A percentile compares a stretch with the other conserved stretches of the same genome.
These are phyloP conservation scores for Eulithis prunata DNA, from an alignment of 2,888 invertebrate species.

Conservation along the genomic window DNA sequence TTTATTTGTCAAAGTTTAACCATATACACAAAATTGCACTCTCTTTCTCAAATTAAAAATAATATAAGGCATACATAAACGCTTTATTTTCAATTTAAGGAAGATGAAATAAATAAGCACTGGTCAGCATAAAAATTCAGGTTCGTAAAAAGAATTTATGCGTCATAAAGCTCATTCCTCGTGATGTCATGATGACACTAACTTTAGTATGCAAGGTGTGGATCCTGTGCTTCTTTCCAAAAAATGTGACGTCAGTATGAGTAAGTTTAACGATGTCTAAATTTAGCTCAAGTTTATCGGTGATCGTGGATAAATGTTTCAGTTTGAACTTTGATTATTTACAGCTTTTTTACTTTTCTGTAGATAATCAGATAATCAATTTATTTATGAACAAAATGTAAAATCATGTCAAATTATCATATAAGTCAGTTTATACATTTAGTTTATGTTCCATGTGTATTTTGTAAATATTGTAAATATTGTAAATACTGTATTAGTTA, in stretches of 20 bases:
- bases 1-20: too few relatives aligned
- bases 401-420: too few relatives aligned
- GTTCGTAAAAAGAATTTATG: slow-evolving; percentile 34
- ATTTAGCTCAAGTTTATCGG: slow-evolving; percentile 19
- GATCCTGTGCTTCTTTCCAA: slow-evolving; percentile 27
- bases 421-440: too few relatives aligned
- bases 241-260: slow-evolving; percentile 32
- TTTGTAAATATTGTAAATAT: too few relatives aligned
- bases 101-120: slow-evolving; percentile 14
- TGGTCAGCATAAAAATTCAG: slow-evolving; percentile 8
- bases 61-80: background rate
- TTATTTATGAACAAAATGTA: too few relatives aligned
- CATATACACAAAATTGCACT: too few relatives aligned
- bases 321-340: background rate
- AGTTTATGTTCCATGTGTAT: too few relatives aligned
- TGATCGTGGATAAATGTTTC: background rate
- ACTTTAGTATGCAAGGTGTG: slow-evolving; percentile 33
- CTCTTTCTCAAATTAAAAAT: too few relatives aligned
- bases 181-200: slow-evolving; percentile 50
- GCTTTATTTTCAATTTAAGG: background rate
- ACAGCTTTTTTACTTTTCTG: too few relatives aligned
- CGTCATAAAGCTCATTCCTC: slow-evolving; percentile 45
- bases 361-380: too few relatives aligned
- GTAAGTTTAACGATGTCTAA: slow-evolving; percentile 29
- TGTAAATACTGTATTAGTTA: too few relatives aligned